These are phyloP conservation scores for Drosophila macrospina DNA, from an alignment of 2,888 invertebrate species.

Conservation along the genomic window DNA sequence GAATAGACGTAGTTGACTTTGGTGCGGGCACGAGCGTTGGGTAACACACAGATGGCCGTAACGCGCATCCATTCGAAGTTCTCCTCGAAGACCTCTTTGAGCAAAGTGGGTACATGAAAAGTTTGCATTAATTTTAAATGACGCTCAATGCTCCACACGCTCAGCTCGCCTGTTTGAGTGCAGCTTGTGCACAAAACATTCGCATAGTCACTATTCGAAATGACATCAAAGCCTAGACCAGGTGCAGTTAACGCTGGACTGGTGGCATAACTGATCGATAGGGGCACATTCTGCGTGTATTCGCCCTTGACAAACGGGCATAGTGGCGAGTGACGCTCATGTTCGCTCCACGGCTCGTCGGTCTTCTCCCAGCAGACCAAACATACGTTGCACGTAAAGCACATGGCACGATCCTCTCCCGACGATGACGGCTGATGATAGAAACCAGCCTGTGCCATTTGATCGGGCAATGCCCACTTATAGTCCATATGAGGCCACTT, in stretches of 20 bases:
- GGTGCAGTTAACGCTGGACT: slow-evolving; percentile 89
- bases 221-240: slow-evolving; percentile 85
- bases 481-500: slow-evolving; percentile 99
- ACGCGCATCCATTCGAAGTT: slow-evolving; percentile 86
- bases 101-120: slow-evolving; percentile 84
- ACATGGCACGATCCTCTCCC: slow-evolving; percentile 97
- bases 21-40: slow-evolving; percentile 85
- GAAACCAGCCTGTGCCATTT: slow-evolving; percentile 98
- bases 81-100: slow-evolving; percentile 82
- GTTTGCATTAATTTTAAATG: slow-evolving; percentile 90
- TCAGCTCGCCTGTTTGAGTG: slow-evolving; percentile 89
- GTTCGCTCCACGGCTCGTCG: slow-evolving; percentile 99
- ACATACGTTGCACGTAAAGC: slow-evolving; percentile 97
- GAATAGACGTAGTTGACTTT: slow-evolving; percentile 79
- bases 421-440: slow-evolving; percentile 96
- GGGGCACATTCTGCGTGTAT: slow-evolving; percentile 97
- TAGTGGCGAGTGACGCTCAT: slow-evolving; percentile 96
- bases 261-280: slow-evolving; percentile 93
- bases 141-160: slow-evolving; percentile 93
- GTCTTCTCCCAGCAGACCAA: slow-evolving; percentile 98
- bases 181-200: slow-evolving; percentile 87
- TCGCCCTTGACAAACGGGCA: slow-evolving; percentile 98
- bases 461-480: slow-evolving; percentile 97
- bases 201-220: slow-evolving; percentile 88
- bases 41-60: slow-evolving; percentile 92